phyloP scores from a whole-genome alignment of 2,113 vertebrate genomes.

The Dolichotis patagonum region DNA sequence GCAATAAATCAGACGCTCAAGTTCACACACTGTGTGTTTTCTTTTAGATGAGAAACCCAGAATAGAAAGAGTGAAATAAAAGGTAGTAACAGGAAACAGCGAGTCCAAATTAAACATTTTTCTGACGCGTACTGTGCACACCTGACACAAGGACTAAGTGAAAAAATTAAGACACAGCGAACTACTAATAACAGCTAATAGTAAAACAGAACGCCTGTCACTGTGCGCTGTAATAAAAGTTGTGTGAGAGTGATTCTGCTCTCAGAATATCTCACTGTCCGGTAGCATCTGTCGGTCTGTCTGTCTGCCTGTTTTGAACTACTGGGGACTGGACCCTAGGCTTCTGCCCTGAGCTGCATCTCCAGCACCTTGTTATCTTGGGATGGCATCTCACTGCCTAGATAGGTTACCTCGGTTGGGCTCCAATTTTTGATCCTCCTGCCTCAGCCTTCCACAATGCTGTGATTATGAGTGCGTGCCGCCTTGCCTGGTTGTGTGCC shows the following conservation, averaged over 20 bases:
- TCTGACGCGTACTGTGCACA: not conserved
- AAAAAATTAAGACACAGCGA: not conserved
- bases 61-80: not conserved
- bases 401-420: not conserved
- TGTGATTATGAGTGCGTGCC: not conserved
- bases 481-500: not conserved
- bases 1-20: not conserved
- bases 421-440: not conserved
- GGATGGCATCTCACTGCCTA: not conserved
- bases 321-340: not conserved
- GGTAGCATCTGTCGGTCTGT: too few species aligned
- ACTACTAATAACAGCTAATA: not conserved
- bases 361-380: not conserved
- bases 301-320: too few species aligned
- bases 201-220: not conserved
- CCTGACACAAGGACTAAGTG: not conserved
- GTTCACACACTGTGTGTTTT: not conserved
- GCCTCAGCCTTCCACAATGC: not conserved
- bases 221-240: not conserved
- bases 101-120: not conserved
- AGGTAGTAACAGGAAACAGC: not conserved
- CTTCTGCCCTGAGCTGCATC: not conserved
- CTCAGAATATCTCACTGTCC: not conserved
- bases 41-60: not conserved
- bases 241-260: too few species aligned